phyloP scores from a whole-genome alignment of 2,888 invertebrate genomes.

The Lasius platythorax region DNA sequence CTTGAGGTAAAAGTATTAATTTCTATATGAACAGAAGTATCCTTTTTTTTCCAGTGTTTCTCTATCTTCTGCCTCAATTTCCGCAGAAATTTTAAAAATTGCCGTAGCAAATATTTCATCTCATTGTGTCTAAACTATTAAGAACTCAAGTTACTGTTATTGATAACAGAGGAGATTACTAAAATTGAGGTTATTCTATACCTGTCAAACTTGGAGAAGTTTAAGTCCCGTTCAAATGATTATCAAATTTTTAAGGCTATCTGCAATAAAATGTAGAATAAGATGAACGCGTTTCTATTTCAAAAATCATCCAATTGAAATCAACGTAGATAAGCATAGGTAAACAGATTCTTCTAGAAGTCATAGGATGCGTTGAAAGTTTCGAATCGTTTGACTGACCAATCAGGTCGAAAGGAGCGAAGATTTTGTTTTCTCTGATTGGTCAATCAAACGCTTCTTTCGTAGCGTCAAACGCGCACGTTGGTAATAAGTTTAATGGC shows the following conservation, averaged over 20 bases:
- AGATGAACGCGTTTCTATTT: too few relatives aligned
- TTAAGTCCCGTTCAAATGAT: background rate
- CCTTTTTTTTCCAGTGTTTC: background rate
- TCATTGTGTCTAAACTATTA: background rate
- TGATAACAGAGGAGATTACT: background rate
- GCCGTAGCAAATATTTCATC: background rate
- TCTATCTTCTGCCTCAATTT: background rate
- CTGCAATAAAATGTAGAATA: too few relatives aligned
- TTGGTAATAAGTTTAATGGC: background rate
- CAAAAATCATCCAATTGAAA: too few relatives aligned
- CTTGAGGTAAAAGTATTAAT: background rate
- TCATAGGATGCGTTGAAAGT: too few relatives aligned
- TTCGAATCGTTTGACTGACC: too few relatives aligned
- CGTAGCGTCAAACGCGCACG: too few relatives aligned
- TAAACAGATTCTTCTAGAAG: too few relatives aligned
- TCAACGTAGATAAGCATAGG: too few relatives aligned
- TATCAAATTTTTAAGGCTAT: background rate
- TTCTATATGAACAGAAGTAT: background rate
- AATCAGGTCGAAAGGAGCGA: too few relatives aligned
- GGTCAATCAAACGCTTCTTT: background rate
- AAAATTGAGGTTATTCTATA: slow-evolving; percentile 11
- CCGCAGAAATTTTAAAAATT: background rate
- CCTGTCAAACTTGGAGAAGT: background rate
- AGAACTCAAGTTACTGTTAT: background rate
- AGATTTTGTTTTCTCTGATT: background rate